Percentiles rank a stretch among this genome's conserved stretches.
These are phyloP conservation scores for Artemia sinica DNA, from an alignment of 2,888 invertebrate species.

Conservation along the genomic window DNA sequence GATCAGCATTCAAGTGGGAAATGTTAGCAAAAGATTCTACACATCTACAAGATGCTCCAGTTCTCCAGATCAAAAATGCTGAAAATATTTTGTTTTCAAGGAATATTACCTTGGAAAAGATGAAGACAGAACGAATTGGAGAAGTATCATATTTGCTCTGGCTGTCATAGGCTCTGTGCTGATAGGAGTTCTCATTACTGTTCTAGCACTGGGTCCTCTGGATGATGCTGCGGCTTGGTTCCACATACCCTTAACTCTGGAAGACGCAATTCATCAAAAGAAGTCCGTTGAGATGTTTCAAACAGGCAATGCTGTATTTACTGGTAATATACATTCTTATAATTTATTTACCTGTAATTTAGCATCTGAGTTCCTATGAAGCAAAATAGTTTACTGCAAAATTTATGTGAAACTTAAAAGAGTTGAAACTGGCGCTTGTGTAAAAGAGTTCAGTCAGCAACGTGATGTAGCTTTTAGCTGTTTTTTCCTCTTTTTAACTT, in stretches of 20 bases:
- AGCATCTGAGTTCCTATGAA: too few species aligned
- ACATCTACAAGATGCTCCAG: too few species aligned
- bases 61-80: too few species aligned
- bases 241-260: constrained; percentile 3
- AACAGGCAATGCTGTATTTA: background rate
- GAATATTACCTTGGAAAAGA: constrained; percentile 14
- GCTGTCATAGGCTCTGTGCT: constrained; percentile 71
- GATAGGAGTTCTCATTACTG: constrained; percentile 70
- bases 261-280: background rate
- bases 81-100: background rate
- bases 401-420: too few species aligned
- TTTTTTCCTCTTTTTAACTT: too few species aligned
- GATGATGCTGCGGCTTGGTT: constrained; percentile 41
- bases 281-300: background rate
- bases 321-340: background rate
- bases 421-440: too few species aligned
- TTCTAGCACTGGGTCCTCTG: constrained; percentile 72
- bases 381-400: too few species aligned
- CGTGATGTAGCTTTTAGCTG: too few species aligned
- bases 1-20: too few species aligned
- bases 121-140: constrained; percentile 50
- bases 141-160: constrained; percentile 66
- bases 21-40: too few species aligned
- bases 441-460: too few species aligned
- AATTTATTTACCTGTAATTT: too few species aligned